Evolutionary conservation across 2,797 vertebrate genomes (phyloP), one percentile per base, ranked within the genome.

Genomic region (Lepus oiostolus): DNA sequence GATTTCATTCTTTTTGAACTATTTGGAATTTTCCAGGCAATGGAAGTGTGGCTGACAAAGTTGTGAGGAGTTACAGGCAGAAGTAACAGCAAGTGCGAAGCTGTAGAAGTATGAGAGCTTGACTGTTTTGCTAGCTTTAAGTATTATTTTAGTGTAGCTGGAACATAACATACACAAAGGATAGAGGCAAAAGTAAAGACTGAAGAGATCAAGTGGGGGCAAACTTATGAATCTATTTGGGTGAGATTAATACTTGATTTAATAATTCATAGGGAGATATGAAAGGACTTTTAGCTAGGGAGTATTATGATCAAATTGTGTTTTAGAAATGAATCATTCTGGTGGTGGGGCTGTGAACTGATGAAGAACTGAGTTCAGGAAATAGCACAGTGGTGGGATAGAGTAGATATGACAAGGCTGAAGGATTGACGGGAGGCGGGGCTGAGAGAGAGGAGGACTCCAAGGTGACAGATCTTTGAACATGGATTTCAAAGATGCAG

Each of bases 401-500:
- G 54, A 35, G 16, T 24, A 10, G 32, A 4, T 67, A 24, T 65
- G 42, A 13, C 13, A 79, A 38, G n/a, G 16, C 26, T 70, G 68
- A 62, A 30, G 24, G 28, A 30, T 24, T 35, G 80, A 70, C 60
- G 81, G 87, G 28, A 80, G 21, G 12, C 5, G 30, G 19, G 21
- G 12, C 6, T 28, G 7, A 75, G 14, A 94, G 63, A 93, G 47
- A 95, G 10, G n/a, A 84, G 60, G 52, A 50, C 52, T 79, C 22
- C 42, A 10, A 42, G 22, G n/a, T 91, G 75, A 81, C 88, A 38
- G 82, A 95, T 77, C 52, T 92, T 2, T 42, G 58, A 83, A 90
- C 52, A n/a, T 85, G 32, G 38, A 60, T 94, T 95, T 91, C 11
- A 75, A 91, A 94, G 52, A 88, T n/a, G 65, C 19, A 87, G 71